Evolutionary conservation across 2,113 vertebrate genomes (phyloP), one percentile per base, ranked within the genome.

Genomic region (Myiopsitta monachus): DNA sequence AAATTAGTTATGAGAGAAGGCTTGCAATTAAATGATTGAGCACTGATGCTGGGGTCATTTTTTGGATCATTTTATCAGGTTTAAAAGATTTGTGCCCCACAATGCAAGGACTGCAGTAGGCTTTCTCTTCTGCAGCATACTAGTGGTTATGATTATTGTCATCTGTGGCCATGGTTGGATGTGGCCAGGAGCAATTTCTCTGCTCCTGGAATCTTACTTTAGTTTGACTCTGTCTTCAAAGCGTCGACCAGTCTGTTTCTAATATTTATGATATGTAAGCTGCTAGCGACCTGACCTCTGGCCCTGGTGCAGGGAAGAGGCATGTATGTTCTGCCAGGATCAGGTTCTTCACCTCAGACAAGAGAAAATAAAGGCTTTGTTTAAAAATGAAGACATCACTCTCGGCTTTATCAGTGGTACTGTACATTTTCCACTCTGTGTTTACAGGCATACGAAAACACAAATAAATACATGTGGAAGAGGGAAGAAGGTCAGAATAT

Each of bases 141-240:
- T 8, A 18, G 62, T 46, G 54, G 38, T 69, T 91, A 36, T 31
- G 43, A 28, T 85, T 91, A 61, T 87, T 89, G 93, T 89, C 43
- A 27, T 72, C 51, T 70, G 9, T 7, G 6, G 24, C 51, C 1
- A 0, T 72, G 86, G 39, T 6, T 89, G 81, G 64, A 61, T 78
- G 33, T 41, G 47, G 55, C 92, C 89, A 41, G 77, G 62, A 83
- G 87, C 83, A 79, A 54, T 94, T 95, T 92, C 67, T 91, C 36
- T 91, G 62, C 87, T 92, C 41, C 84, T 87, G 78, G 49, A 92
- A 59, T 85, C 70, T 76, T 95, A 44, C 87, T 94, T 69, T 46
- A 91, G 70, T 97, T 98, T 98, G 96, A 98, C 98, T 98, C 97
- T 97, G 97, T 98, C 97, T 98, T 93, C 87, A 64, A 87, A 93